These are phyloP conservation scores for Metalampra italica DNA, from an alignment of 2,888 invertebrate genomes.

Conservation along the genomic window DNA sequence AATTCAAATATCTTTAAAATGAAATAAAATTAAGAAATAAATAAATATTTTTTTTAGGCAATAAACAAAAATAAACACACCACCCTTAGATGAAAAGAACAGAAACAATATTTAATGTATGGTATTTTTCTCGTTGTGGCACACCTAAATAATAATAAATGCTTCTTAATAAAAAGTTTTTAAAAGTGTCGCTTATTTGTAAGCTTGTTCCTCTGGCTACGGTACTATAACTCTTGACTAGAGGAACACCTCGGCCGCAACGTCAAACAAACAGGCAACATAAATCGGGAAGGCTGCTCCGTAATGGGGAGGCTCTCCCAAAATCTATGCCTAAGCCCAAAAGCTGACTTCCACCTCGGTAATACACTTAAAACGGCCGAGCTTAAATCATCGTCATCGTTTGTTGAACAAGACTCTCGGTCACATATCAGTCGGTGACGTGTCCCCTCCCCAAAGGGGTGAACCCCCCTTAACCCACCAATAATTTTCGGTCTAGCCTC, in stretches of 20 bases:
- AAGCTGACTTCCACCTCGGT: constrained; percentile 73
- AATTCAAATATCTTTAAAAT: not conserved
- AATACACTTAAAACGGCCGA: constrained; percentile 77
- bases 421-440: constrained; percentile 73
- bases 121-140: too few relatives aligned
- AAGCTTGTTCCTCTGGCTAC: too few relatives aligned
- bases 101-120: too few relatives aligned
- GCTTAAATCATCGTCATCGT: constrained; percentile 79
- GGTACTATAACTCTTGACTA: constrained; percentile 1
- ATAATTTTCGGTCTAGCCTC: constrained; percentile 67
- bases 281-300: constrained; percentile 56
- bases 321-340: constrained; percentile 68
- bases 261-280: constrained; percentile 51
- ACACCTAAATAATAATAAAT: too few relatives aligned
- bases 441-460: constrained; percentile 26
- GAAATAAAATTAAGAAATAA: too few relatives aligned
- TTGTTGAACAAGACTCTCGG: constrained; percentile 79
- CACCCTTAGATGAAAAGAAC: too few relatives aligned
- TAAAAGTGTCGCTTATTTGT: too few relatives aligned
- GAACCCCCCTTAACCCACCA: constrained; percentile 31
- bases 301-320: constrained; percentile 69
- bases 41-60: too few relatives aligned
- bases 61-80: too few relatives aligned
- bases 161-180: too few relatives aligned
- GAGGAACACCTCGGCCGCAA: constrained; percentile 10